A percentile compares a stretch with the other conserved stretches of the same genome.
Conservation (phyloP, 2,113 vertebrate genomes). For the Phalacrocorax pelagicus region DNA sequence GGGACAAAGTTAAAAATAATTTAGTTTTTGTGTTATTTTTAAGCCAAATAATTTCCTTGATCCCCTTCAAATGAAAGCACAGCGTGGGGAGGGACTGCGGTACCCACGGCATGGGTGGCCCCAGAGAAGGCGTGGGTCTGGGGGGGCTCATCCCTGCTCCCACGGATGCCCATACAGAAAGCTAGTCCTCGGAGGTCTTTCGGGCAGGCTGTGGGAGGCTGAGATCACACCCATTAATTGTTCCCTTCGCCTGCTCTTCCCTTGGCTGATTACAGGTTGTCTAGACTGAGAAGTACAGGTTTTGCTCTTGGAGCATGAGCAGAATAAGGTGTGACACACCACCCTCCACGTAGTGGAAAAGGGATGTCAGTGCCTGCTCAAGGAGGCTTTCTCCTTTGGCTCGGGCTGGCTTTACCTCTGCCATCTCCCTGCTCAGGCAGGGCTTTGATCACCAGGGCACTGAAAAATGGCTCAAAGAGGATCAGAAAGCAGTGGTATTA, state of each 20-base stretch:
- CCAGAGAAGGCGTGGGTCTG: neutral
- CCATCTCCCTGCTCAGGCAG: neutral
- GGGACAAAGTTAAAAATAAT: neutral
- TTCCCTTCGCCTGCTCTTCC: neutral
- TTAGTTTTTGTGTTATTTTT: neutral
- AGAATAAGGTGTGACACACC: neutral
- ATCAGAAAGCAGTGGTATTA: neutral
- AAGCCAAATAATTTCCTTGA: neutral
- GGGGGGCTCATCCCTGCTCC: neutral
- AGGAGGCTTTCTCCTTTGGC: neutral
- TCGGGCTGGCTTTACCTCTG: neutral
- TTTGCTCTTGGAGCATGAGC: constrained; percentile 24
- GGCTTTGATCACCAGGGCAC: neutral
- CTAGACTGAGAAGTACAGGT: constrained; percentile 38
- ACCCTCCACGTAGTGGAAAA: neutral
- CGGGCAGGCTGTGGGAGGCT: neutral
- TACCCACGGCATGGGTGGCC: fast-evolving
- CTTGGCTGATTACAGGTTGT: constrained; percentile 33
- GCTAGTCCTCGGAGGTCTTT: neutral
- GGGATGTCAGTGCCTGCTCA: neutral
- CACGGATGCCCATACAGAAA: neutral
- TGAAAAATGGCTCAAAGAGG: neutral
- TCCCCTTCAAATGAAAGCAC: neutral
- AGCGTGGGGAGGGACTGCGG: neutral
- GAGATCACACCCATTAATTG: constrained; percentile 33